phyloP scores from a whole-genome alignment of 2,113 vertebrate species.

The Corynorhinus townsendii region DNA sequence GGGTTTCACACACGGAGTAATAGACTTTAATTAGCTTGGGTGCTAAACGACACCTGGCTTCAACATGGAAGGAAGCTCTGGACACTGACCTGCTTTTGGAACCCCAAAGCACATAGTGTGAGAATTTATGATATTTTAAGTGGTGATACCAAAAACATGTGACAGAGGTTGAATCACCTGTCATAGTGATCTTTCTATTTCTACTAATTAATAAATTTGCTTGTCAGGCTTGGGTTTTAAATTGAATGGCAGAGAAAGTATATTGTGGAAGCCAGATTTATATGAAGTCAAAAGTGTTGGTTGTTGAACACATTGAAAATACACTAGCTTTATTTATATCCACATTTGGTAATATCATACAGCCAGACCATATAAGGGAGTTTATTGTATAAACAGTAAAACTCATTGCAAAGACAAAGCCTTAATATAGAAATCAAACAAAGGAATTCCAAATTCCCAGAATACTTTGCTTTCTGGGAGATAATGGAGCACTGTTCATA shows the following conservation, averaged over 20 bases:
- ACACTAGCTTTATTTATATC: not conserved
- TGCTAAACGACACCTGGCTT: no score
- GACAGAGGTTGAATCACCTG: not conserved
- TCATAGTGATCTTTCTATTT: not conserved
- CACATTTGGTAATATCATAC: not conserved
- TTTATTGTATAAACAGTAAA: not conserved
- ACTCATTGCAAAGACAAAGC: not conserved
- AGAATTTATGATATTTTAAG: not conserved
- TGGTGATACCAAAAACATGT: not conserved
- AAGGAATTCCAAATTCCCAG: not conserved
- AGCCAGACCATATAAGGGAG: not conserved
- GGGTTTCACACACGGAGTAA: no score
- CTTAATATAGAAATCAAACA: not conserved
- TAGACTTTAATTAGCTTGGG: no score
- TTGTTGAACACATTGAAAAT: not conserved
- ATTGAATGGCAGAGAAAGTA: not conserved
- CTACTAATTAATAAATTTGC: not conserved
- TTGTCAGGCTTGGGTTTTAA: not conserved
- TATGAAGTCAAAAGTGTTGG: not conserved
- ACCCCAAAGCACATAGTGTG: not conserved
- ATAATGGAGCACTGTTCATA: not conserved
- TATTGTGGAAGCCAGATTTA: not conserved
- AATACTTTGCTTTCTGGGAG: not conserved
- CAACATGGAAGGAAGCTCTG: no score
- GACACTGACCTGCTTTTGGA: no score